phyloP scores from a whole-genome alignment of 1,140 invertebrate species.

The Tetramorium parvispinum region DNA sequence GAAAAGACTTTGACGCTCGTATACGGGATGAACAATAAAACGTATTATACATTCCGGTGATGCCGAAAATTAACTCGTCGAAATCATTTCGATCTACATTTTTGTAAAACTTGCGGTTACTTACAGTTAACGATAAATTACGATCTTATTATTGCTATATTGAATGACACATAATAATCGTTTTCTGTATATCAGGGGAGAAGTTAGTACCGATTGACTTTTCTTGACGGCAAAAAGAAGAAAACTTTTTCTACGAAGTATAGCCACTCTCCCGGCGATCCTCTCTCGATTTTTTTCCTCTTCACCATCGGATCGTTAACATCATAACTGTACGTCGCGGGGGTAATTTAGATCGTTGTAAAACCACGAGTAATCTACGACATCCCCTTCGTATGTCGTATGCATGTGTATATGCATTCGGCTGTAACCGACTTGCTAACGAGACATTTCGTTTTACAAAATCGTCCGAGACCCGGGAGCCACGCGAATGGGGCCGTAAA shows the following conservation, averaged over 20 bases:
- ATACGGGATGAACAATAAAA: conserved; percentile 8
- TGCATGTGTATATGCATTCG: conserved; percentile 47
- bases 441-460: conserved; percentile 84
- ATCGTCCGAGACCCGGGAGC: conserved; percentile 77
- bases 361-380: conserved; percentile 74
- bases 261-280: neutral
- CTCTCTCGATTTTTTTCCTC: neutral
- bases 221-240: neutral
- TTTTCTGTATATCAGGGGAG: neutral
- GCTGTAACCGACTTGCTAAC: conserved; percentile 80
- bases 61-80: neutral
- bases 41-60: neutral
- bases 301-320: conserved; percentile 78
- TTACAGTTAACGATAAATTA: neutral
- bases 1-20: conserved; percentile 44
- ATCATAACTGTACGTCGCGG: conserved; percentile 78
- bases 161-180: neutral
- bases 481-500: conserved; percentile 79
- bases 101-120: neutral
- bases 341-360: conserved; percentile 83
- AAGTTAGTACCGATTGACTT: neutral
- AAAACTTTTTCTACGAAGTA: neutral
- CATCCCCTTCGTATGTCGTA: conserved; percentile 17
- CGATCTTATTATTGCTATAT: neutral
- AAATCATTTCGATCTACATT: conserved; percentile 14